Percentiles rank a stretch among this genome's conserved stretches.
phyloP scores from a whole-genome alignment of 2,797 vertebrate species.

The Nyctalus aviator region DNA sequence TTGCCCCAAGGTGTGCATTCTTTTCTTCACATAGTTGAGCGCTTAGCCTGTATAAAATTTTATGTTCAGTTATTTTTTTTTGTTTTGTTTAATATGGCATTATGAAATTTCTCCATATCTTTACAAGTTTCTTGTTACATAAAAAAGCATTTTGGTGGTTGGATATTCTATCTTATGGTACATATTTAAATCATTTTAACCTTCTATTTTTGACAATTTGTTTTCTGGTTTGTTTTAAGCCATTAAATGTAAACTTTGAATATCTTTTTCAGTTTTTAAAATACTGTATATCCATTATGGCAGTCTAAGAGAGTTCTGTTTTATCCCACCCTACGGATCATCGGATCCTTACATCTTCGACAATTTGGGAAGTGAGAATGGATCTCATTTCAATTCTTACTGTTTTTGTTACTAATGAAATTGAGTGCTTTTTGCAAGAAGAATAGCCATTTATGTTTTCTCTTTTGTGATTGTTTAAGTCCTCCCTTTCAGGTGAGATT shows the following conservation, averaged over 20 bases:
- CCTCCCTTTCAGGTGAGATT: background rate
- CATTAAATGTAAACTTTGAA: background rate
- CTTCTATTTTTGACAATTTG: slow-evolving; percentile 18
- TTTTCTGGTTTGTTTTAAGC: background rate
- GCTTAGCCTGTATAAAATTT: background rate
- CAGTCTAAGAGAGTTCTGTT: background rate
- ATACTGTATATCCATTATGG: background rate
- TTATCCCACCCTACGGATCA: background rate
- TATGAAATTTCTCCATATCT: background rate
- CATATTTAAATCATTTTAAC: slow-evolving; percentile 40
- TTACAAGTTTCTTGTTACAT: background rate
- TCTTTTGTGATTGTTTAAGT: background rate
- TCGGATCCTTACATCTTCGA: background rate
- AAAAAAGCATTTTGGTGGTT: background rate
- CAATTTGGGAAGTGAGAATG: background rate
- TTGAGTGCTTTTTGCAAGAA: background rate
- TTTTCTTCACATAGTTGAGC: background rate
- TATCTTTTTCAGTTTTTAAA: slow-evolving; percentile 39
- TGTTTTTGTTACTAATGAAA: slow-evolving; percentile 21
- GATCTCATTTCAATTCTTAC: slow-evolving; percentile 37
- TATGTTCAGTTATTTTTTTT: background rate
- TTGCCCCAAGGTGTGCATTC: background rate
- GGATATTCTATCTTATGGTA: background rate
- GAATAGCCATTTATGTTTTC: background rate
- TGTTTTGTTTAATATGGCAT: background rate